Evolutionary conservation across 2,797 vertebrate genomes (phyloP).

Genomic region (Diceros bicornis): DNA sequence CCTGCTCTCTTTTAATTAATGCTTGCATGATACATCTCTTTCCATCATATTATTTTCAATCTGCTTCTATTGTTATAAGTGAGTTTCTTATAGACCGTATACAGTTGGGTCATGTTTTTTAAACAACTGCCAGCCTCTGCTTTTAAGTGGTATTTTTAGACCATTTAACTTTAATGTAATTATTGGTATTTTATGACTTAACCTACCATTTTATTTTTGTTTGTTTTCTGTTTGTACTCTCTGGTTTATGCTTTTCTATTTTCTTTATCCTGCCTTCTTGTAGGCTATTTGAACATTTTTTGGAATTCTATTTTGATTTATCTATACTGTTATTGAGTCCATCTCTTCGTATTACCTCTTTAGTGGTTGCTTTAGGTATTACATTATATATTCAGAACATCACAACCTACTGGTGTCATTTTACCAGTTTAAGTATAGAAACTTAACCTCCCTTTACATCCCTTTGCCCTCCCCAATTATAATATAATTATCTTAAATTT

Average conservation of each 20-base stretch:
- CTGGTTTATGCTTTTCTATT: not conserved
- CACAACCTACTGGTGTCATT: not conserved
- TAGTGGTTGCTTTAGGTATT: not conserved
- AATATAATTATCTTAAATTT: not conserved
- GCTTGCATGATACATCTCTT: not conserved
- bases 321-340: not conserved
- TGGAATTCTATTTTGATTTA: not conserved
- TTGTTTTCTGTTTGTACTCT: constrained; percentile 23
- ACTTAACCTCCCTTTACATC: not conserved
- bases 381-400: constrained; percentile 1
- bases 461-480: not conserved
- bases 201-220: not conserved
- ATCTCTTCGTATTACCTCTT: not conserved
- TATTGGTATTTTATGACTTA: constrained; percentile 13
- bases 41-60: not conserved
- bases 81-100: not conserved
- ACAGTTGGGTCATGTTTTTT: not conserved
- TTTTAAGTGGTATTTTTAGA: not conserved
- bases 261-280: not conserved
- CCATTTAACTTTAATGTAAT: constrained; percentile 18
- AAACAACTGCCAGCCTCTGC: not conserved
- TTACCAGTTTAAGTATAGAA: constrained; percentile 16
- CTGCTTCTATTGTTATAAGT: not conserved
- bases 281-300: not conserved
- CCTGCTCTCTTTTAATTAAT: constrained; percentile 8